A percentile compares a stretch with the other conserved stretches of the same genome.
Conservation (phyloP, 2,888 invertebrate species). For the Branchipolynoe longqiensis region DNA sequence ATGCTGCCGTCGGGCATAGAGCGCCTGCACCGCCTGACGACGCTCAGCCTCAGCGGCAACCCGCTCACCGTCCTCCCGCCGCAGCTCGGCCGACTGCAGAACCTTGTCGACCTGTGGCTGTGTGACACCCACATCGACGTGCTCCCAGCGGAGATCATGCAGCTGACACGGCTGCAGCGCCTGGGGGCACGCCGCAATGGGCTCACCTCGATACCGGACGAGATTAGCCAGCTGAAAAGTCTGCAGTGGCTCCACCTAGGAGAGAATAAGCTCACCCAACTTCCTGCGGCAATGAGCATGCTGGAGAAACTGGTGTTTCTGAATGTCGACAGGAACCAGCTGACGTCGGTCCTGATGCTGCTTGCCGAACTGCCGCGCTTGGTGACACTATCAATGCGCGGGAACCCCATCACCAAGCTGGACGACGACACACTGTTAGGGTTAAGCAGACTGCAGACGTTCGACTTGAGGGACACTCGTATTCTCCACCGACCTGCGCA, state of each 20-base stretch:
- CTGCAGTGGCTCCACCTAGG: constrained; percentile 78
- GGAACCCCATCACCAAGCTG: constrained; percentile 72
- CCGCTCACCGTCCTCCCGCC: constrained; percentile 74
- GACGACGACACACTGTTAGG: constrained; percentile 76
- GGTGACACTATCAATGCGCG: constrained; percentile 72
- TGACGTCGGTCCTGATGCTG: constrained; percentile 73
- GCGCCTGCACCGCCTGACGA: constrained; percentile 70
- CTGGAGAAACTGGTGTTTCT: constrained; percentile 73
- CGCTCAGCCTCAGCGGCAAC: constrained; percentile 71
- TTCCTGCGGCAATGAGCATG: constrained; percentile 72
- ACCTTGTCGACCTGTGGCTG: constrained; percentile 76
- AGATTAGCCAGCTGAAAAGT: constrained; percentile 70
- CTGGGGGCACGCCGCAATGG: constrained; percentile 75
- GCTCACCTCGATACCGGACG: constrained; percentile 72
- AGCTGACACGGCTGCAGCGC: constrained; percentile 72
- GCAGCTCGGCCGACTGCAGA: constrained; percentile 74
- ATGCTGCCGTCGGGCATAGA: constrained; percentile 77
- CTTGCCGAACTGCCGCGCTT: constrained; percentile 71
- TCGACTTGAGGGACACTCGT: constrained; percentile 79
- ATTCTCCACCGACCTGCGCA: constrained; percentile 74
- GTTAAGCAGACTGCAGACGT: constrained; percentile 74
- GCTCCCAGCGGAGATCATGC: constrained; percentile 75
- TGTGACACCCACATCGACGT: constrained; percentile 74
- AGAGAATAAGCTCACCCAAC: constrained; percentile 73
- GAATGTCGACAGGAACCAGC: constrained; percentile 75